A percentile compares a stretch with the other conserved stretches of the same genome.
Evolutionary conservation across 2,797 vertebrate species (phyloP).

Genomic region (Chloroceryle amazona): DNA sequence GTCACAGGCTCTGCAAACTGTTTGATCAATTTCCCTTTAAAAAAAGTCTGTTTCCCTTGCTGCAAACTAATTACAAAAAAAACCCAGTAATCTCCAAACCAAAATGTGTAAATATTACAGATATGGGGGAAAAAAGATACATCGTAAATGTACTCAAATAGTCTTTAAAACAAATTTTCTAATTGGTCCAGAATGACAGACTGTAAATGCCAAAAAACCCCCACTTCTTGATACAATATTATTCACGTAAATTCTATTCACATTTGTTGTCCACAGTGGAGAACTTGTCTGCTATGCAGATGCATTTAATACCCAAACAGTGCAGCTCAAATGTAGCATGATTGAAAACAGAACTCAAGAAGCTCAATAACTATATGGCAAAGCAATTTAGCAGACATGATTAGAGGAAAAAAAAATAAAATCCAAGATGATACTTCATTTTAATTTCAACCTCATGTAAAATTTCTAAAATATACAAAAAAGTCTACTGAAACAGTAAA

Average conservation of each 20-base stretch:
- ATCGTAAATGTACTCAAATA: neutral
- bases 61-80: neutral
- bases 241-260: neutral
- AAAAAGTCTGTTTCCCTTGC: neutral
- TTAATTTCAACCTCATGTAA: neutral
- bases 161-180: neutral
- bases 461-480: neutral
- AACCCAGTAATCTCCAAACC: neutral
- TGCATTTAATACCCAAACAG: neutral
- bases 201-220: rapidly evolving
- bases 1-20: neutral
- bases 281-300: neutral
- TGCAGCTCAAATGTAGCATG: neutral
- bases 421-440: neutral
- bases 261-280: neutral
- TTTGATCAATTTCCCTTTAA: neutral
- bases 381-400: neutral
- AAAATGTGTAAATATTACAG: neutral
- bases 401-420: neutral
- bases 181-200: neutral
- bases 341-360: neutral
- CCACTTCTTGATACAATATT: neutral
- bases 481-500: neutral
- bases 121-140: neutral
- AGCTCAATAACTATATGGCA: neutral